A percentile compares a stretch with the other conserved stretches of the same genome.
Evolutionary conservation across 1,140 invertebrate genomes (phyloP).

Genomic region (Potamilus streckersoni): DNA sequence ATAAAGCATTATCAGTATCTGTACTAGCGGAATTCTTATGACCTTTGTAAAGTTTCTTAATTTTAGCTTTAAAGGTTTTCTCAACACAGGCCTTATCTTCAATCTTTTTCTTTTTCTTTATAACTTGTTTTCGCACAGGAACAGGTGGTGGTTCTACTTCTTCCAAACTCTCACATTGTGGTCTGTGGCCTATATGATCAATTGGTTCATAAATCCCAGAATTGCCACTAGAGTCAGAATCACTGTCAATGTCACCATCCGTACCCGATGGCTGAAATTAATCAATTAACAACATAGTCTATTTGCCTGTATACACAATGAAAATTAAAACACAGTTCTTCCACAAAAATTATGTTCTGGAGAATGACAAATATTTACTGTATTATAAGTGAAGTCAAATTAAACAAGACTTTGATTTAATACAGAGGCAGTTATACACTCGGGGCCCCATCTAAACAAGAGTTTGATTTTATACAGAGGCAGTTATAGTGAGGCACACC

Average conservation of each 20-base stretch:
- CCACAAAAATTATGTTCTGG: too few relatives aligned
- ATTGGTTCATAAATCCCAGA: conserved; percentile 26
- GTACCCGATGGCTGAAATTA: conserved; percentile 3
- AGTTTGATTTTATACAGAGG: too few relatives aligned
- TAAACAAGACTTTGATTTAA: too few relatives aligned
- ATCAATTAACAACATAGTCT: too few relatives aligned
- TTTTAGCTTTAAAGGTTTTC: conserved; percentile 18
- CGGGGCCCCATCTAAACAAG: too few relatives aligned
- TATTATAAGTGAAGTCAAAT: too few relatives aligned
- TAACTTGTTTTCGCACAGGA: background rate
- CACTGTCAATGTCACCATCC: conserved; percentile 33
- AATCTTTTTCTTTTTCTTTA: conserved; percentile 27
- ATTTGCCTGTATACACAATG: too few relatives aligned
- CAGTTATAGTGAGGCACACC: too few relatives aligned
- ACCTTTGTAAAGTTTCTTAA: conserved; percentile 23
- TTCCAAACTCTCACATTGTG: conserved; percentile 15
- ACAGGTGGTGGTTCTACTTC: conserved; percentile 11
- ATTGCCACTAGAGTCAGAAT: conserved; percentile 19
- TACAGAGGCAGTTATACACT: too few relatives aligned
- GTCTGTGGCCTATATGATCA: background rate
- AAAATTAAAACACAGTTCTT: too few relatives aligned
- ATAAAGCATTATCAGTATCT: background rate
- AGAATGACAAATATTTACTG: too few relatives aligned
- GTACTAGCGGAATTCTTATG: background rate
- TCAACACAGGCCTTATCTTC: conserved; percentile 5